These are phyloP conservation scores for Hetaerina americana DNA, from an alignment of 1,140 invertebrate genomes.

Conservation along the genomic window DNA sequence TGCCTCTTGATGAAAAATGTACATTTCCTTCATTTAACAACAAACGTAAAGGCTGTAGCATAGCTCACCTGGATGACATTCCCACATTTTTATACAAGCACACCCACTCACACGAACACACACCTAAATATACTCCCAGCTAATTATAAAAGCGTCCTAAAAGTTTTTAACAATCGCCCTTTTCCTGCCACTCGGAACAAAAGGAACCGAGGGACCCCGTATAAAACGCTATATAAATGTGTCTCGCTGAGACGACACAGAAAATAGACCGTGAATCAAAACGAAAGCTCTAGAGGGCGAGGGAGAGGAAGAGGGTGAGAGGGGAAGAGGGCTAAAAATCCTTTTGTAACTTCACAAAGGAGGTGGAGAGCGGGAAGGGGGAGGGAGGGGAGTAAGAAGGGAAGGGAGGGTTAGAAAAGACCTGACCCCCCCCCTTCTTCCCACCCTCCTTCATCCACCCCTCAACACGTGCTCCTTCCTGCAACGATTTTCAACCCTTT, in stretches of 20 bases:
- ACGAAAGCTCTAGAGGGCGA: neutral
- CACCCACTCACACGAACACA: no score
- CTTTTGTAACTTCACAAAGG: neutral
- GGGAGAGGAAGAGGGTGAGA: no score
- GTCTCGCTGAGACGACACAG: neutral
- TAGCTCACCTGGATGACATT: no score
- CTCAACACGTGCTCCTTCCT: neutral
- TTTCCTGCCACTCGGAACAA: neutral
- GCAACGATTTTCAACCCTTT: no score
- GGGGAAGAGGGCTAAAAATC: no score
- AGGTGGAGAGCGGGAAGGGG: neutral
- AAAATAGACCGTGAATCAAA: neutral
- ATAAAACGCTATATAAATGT: neutral
- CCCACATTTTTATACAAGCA: no score
- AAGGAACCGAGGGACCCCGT: neutral
- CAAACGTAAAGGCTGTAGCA: no score
- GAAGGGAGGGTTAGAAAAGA: no score
- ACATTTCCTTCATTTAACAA: no score
- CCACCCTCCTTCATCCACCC: neutral
- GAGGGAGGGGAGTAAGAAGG: neutral
- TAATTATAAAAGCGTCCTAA: neutral
- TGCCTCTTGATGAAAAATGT: no score
- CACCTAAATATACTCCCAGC: no score
- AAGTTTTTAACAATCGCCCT: neutral
- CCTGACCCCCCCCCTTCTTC: neutral